Base-by-base conservation (phyloP, 2,888 invertebrate species). In the Leistus spinibarbis region DNA sequence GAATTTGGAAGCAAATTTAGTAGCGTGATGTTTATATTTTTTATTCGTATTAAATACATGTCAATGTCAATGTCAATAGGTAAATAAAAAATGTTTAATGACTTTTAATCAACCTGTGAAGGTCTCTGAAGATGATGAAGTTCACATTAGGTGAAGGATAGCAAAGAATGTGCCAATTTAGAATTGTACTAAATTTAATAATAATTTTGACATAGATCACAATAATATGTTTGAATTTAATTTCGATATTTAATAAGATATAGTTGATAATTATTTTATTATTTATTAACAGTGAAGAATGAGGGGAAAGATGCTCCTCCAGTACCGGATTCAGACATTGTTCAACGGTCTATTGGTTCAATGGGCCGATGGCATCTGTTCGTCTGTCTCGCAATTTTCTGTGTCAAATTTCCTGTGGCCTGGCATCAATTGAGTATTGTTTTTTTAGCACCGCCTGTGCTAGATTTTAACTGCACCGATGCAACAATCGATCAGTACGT, bases 391-490 rank as follows among this genome's bases (percentile, higher is more conserved):
- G 88, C 91, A 0, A 89, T 93, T 54, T 91, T 92, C 78, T 86
- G 93, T 9, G 89, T 91, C 70, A 94, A 94, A 84, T 92, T 94
- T 81, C 93, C 93, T 0, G 91, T 93, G 0, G 93, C 93, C 0
- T 94, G 93, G 93, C 93, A 93, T 82, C 93, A 93, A 81, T 88
- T 94, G 83, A 92, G 91, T 77, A 93, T 93, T 77, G 91, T 94
- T 76, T 94, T 94, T 81, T 88, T 93, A 77, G 92, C 93, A 4
- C 93, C 94, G 0, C 90, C 91, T 0, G 88, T 89, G 70, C n/a
- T 60, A 2, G 75, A 75, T 17, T 77, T 77, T 54, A 65, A 69
- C 53, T 77, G 77, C 17, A 65, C 88, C 1, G 80, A 79, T 2
- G 75, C 81, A 5, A 79, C 82, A 0, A 78, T 79, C 0, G 83